Evolutionary conservation across 1,140 invertebrate species (phyloP).

Genomic region (Zaprionus kolodkinae): DNA sequence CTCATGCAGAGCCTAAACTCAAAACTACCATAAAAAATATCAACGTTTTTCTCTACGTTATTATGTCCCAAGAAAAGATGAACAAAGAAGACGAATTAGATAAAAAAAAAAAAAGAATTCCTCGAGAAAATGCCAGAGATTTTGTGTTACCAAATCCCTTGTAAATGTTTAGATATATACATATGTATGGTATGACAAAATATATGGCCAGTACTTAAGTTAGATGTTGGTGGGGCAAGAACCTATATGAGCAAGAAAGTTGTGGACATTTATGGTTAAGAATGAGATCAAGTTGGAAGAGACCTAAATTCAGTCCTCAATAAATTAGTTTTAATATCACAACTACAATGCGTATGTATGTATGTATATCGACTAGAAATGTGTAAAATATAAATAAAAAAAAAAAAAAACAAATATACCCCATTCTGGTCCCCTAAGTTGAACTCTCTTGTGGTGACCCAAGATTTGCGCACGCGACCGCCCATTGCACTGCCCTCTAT

Average conservation of each 20-base stretch:
- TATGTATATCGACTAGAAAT: conserved; percentile 49
- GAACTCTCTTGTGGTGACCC: conserved; percentile 15
- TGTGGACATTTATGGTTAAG: conserved; percentile 39
- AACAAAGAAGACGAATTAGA: not conserved
- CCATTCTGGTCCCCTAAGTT: conserved; percentile 23
- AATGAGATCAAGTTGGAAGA: conserved; percentile 47
- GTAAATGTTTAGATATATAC: conserved; percentile 78
- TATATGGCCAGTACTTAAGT: conserved; percentile 61
- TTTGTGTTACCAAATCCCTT: conserved; percentile 64
- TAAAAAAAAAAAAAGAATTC: conserved; percentile 3
- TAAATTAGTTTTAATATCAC: conserved; percentile 57
- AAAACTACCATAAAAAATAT: conserved; percentile 52
- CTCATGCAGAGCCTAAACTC: conserved; percentile 33
- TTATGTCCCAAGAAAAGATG: conserved; percentile 42
- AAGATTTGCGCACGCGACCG: conserved; percentile 41
- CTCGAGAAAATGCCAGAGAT: conserved; percentile 21
- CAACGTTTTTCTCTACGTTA: conserved; percentile 66
- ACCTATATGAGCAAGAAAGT: conserved; percentile 59
- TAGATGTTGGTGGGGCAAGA: conserved; percentile 65
- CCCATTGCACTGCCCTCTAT: not conserved
- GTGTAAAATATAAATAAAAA: conserved; percentile 48
- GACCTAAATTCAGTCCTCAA: conserved; percentile 49
- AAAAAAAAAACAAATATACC: conserved; percentile 10
- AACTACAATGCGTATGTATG: conserved; percentile 53
- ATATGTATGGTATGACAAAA: conserved; percentile 33